Percentiles rank a stretch among this genome's conserved stretches.
phyloP scores from a whole-genome alignment of 2,797 vertebrate species.

The Distichodus sexfasciatus region DNA sequence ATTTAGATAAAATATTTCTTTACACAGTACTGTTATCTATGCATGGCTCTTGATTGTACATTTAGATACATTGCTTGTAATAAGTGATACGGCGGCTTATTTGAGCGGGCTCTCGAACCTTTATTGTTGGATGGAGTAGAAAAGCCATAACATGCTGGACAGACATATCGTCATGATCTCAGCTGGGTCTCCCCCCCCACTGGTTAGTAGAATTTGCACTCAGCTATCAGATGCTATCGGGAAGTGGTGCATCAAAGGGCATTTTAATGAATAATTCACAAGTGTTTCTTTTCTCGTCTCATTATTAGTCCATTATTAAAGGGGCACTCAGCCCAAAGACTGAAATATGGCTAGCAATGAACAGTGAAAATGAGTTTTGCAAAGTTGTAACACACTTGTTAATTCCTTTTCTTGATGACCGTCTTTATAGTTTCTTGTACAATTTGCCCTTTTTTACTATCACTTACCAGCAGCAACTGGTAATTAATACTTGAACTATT shows the following conservation, averaged over 20 bases:
- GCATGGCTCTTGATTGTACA: slow-evolving; percentile 42
- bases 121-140: slow-evolving; percentile 15
- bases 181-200: slow-evolving; percentile 19
- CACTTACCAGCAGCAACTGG: slow-evolving; percentile 17
- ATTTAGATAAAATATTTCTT: neutral
- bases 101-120: neutral
- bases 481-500: slow-evolving; percentile 30
- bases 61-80: slow-evolving; percentile 14
- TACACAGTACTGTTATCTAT: slow-evolving; percentile 34
- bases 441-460: slow-evolving; percentile 1
- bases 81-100: neutral
- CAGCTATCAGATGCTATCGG: slow-evolving; percentile 22
- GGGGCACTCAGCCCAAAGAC: too few species aligned
- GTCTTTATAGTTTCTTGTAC: neutral
- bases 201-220: slow-evolving; percentile 33
- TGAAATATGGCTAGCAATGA: too few species aligned
- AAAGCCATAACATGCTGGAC: slow-evolving; percentile 51
- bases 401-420: neutral
- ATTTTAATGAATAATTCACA: slow-evolving; percentile 25
- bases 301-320: neutral
- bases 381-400: too few species aligned
- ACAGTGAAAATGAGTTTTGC: too few species aligned
- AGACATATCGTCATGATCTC: slow-evolving; percentile 49
- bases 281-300: slow-evolving; percentile 4
- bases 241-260: slow-evolving; percentile 37